Conservation (phyloP, 2,113 vertebrate genomes). For the Camelus bactrianus region DNA sequence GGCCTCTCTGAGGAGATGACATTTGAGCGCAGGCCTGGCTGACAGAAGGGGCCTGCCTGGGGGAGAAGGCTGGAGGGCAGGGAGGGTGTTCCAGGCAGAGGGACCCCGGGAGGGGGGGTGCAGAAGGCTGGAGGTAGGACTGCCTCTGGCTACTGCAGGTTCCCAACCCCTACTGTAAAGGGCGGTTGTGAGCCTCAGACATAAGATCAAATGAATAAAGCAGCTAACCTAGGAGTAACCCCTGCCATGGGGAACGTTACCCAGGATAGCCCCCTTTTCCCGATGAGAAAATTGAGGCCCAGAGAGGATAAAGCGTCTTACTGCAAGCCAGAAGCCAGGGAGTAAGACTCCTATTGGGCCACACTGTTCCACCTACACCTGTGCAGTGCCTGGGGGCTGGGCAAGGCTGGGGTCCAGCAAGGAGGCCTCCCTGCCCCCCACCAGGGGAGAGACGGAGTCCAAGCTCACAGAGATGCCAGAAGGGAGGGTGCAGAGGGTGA, state of each 20-base stretch:
- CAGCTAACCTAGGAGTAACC: no score
- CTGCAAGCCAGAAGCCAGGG: neutral
- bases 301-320: neutral
- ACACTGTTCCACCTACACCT: neutral
- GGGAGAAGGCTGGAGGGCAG: fast-evolving
- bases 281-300: neutral
- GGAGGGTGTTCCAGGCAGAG: neutral
- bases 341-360: neutral
- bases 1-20: neutral
- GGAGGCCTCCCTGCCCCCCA: neutral
- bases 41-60: neutral
- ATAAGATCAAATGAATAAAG: neutral
- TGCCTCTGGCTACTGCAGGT: neutral
- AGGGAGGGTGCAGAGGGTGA: neutral
- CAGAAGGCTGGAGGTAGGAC: neutral
- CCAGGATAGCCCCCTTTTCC: neutral
- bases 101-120: neutral
- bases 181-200: neutral
- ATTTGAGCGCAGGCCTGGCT: neutral
- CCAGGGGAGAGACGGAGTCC: neutral
- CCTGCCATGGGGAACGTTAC: fast-evolving
- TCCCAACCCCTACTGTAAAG: neutral
- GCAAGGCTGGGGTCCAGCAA: neutral
- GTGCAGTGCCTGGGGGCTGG: neutral
- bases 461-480: neutral